Conservation (phyloP, 2,113 vertebrate genomes). For the Scophthalmus maximus region DNA sequence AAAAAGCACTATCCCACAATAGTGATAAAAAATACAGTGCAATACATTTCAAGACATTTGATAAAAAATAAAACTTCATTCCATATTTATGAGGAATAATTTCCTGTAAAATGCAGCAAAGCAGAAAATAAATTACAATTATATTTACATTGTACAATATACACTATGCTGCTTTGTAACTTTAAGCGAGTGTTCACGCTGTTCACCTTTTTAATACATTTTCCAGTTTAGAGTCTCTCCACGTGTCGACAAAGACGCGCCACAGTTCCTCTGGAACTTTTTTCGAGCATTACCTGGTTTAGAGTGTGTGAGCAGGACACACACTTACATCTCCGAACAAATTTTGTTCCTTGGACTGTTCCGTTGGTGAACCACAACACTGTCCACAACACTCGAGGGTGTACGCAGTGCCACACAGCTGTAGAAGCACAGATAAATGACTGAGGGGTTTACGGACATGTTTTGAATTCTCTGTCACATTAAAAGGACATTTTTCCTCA, state of each 20-base stretch:
- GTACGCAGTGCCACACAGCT: constrained; percentile 36
- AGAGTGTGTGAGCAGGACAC: constrained; percentile 26
- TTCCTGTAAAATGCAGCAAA: constrained; percentile 69
- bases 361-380: constrained; percentile 30
- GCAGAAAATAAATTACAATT: constrained; percentile 74
- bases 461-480: constrained; percentile 33
- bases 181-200: constrained; percentile 46
- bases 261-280: constrained; percentile 39
- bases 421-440: constrained; percentile 57
- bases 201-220: constrained; percentile 41
- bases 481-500: constrained; percentile 45
- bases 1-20: constrained; percentile 32
- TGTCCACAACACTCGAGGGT: constrained; percentile 37
- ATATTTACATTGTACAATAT: constrained; percentile 75
- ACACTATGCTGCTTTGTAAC: constrained; percentile 55
- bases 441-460: constrained; percentile 26
- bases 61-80: constrained; percentile 75
- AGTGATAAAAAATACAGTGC: constrained; percentile 69
- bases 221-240: constrained; percentile 35
- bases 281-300: constrained; percentile 11
- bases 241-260: constrained; percentile 42
- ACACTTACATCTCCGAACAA: constrained; percentile 13
- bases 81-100: constrained; percentile 61
- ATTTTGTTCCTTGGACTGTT: constrained; percentile 41
- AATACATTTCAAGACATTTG: constrained; percentile 65